A percentile compares a stretch with the other conserved stretches of the same genome.
These are phyloP conservation scores for Drosophila phalerata DNA, from an alignment of 2,888 invertebrate species.

Conservation along the genomic window DNA sequence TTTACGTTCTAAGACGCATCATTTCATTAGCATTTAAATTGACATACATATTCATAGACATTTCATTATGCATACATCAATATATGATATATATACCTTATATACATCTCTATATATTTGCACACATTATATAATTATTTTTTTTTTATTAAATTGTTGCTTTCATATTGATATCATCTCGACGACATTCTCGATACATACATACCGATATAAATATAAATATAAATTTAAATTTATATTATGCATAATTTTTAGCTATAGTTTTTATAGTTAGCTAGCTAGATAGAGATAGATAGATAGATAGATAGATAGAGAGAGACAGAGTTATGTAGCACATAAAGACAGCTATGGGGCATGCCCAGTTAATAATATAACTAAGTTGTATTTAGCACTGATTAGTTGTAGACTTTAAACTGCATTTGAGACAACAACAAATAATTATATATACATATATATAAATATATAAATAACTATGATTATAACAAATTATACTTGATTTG, in stretches of 20 bases:
- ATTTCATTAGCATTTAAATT: background rate
- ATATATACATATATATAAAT: no score
- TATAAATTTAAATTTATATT: constrained; percentile 14
- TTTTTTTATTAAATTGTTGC: constrained; percentile 70
- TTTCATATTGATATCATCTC: constrained; percentile 81
- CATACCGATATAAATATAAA: constrained; percentile 14
- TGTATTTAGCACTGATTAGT: constrained; percentile 81
- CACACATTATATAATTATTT: constrained; percentile 29
- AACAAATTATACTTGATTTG: constrained; percentile 18
- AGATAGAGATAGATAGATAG: constrained; percentile 8
- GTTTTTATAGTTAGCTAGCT: background rate
- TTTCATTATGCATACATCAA: constrained; percentile 31
- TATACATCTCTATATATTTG: constrained; percentile 39
- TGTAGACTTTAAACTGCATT: constrained; percentile 57
- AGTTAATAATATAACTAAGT: constrained; percentile 69
- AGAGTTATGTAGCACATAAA: constrained; percentile 11
- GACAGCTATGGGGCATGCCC: constrained; percentile 60
- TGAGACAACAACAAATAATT: constrained; percentile 19
- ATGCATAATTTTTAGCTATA: constrained; percentile 4
- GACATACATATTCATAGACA: constrained; percentile 8
- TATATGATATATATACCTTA: constrained; percentile 19
- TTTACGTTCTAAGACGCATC: background rate
- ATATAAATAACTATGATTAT: constrained; percentile 22
- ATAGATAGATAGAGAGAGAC: background rate
- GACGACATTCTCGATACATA: constrained; percentile 53